Conservation (phyloP, 2,888 invertebrate species). For the Mamestra brassicae region DNA sequence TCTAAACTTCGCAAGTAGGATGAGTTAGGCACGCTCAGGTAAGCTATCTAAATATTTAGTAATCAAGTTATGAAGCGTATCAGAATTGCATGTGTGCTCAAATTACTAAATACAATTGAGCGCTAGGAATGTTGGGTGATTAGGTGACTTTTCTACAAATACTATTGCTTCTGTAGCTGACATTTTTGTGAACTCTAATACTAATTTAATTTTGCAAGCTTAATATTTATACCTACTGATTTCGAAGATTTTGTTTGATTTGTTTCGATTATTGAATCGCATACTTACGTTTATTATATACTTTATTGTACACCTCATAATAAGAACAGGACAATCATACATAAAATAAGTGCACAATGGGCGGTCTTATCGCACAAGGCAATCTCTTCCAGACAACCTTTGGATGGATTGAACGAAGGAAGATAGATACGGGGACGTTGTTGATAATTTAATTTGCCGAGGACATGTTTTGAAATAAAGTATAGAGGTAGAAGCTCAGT, state of each 20-base stretch:
- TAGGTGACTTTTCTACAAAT: constrained; percentile 22
- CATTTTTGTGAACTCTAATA: background rate
- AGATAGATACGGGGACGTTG: no score
- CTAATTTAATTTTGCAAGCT: constrained; percentile 2
- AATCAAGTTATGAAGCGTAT: constrained; percentile 60
- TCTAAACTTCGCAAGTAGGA: constrained; percentile 40
- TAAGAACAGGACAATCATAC: no score
- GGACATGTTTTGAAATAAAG: no score
- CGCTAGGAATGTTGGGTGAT: constrained; percentile 22
- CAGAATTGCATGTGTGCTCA: constrained; percentile 44
- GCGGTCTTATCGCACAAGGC: no score
- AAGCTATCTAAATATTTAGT: constrained; percentile 28
- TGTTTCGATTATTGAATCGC: background rate
- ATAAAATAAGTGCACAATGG: no score
- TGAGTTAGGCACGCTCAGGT: constrained; percentile 48
- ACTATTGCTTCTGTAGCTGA: background rate
- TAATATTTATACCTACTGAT: background rate
- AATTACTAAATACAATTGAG: constrained; percentile 4
- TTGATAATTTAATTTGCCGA: no score
- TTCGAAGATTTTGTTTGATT: constrained; percentile 1
- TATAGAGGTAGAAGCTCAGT: no score
- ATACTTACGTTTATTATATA: no score
- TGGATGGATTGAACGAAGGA: no score
- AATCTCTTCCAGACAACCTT: no score
- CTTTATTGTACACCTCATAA: no score